phyloP scores from a whole-genome alignment of 2,888 invertebrate species.

The Synergus gifuensis region DNA sequence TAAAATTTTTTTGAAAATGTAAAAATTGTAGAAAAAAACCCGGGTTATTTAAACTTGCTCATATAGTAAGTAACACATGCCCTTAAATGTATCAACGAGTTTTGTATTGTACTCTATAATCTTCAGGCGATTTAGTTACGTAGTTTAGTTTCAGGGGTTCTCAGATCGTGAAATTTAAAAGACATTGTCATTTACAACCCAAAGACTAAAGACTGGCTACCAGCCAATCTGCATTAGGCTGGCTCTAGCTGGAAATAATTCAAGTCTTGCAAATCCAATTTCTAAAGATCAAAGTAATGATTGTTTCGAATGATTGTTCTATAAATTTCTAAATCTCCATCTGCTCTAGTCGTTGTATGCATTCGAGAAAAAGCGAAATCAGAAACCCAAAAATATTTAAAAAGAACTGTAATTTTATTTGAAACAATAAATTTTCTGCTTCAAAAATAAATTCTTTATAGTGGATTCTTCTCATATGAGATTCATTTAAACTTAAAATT shows the following conservation, averaged over 20 bases:
- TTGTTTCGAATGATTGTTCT: neutral
- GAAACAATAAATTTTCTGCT: neutral
- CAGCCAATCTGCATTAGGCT: conserved; percentile 54
- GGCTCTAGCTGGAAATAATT: conserved; percentile 63
- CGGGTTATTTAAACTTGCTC: too few relatives aligned
- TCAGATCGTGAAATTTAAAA: conserved; percentile 17
- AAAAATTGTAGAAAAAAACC: too few relatives aligned
- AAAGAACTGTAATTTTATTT: neutral
- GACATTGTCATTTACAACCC: conserved; percentile 23
- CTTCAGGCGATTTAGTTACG: neutral
- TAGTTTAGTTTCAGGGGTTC: neutral
- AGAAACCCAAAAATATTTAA: neutral
- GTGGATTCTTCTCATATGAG: neutral
- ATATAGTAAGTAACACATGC: too few relatives aligned
- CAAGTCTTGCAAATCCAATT: conserved; percentile 52
- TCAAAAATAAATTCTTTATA: neutral
- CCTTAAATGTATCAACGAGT: neutral
- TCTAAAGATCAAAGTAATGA: conserved; percentile 48
- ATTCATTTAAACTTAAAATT: neutral
- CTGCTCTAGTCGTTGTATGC: neutral
- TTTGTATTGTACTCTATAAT: neutral
- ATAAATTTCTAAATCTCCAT: neutral
- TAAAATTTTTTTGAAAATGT: too few relatives aligned
- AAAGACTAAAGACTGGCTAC: conserved; percentile 55
- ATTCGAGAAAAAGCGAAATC: neutral